These are phyloP conservation scores for Basileuterus tristriatus DNA, from an alignment of 2,797 vertebrate species.

Conservation along the genomic window DNA sequence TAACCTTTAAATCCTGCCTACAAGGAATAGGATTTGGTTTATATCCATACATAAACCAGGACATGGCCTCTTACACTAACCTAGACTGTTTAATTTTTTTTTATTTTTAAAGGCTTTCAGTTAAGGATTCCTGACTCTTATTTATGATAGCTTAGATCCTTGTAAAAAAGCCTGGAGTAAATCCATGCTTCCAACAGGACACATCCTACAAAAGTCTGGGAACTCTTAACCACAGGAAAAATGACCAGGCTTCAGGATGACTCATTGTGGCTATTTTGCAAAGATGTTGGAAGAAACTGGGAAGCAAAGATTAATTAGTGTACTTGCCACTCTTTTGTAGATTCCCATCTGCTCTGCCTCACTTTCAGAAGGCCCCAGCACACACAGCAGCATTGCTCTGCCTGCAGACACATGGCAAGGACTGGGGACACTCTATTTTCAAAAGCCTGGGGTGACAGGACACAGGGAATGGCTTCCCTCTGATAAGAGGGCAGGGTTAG, in stretches of 20 bases:
- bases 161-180: not conserved
- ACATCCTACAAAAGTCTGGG: slow-evolving; percentile 8
- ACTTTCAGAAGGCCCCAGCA: not conserved
- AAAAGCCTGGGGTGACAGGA: not conserved
- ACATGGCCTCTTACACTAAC: not conserved
- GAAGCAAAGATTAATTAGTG: not conserved
- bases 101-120: not conserved
- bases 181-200: not conserved
- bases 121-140: not conserved
- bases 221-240: slow-evolving; percentile 35
- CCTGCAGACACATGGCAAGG: not conserved
- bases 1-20: not conserved
- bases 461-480: not conserved
- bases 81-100: not conserved
- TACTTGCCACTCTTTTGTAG: not conserved
- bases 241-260: slow-evolving; percentile 16
- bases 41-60: not conserved
- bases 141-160: not conserved
- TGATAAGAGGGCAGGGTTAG: not conserved
- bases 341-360: not conserved
- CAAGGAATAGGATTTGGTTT: not conserved
- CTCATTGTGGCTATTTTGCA: not conserved
- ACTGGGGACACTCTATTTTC: not conserved
- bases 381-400: rapidly evolving
- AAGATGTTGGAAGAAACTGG: not conserved